Evolutionary conservation across 2,797 vertebrate species (phyloP), one percentile per base, ranked within the genome.

Genomic region (Micrastur ruficollis): DNA sequence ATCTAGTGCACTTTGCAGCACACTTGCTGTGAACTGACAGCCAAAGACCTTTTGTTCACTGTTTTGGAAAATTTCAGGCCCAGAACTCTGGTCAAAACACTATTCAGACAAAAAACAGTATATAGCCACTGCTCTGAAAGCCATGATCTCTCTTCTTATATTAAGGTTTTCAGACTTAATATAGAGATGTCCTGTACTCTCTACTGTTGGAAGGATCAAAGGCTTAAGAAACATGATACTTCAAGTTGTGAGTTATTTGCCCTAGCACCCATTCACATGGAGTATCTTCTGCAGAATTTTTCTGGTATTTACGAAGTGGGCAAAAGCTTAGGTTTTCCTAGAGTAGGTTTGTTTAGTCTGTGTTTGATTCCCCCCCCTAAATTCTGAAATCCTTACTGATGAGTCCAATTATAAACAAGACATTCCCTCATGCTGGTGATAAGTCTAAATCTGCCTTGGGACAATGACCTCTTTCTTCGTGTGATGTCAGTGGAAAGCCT

Each of bases 21-120:
- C 3, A 2, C 74, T 95, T 94, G 42, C 90, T 94, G 68, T 92
- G 92, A 92, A 23, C 72, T 95, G 89, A 78, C 52, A 93, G 78
- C 23, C 31, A 52, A 72, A 86, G 72, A 75, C 53, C 65, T 94
- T 94, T 96, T 94, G 56, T 95, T 93, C 81, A 17, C 23, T 18
- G 34, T 89, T 91, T 87, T 36, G 47, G 49, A 93, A 87, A 91
- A 68, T 86, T 86, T 95, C 53, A 88, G 72, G 25, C 34, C 50
- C 42, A 74, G 79, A 89, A 62, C 23, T 81, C 34, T 56, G 29
- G 34, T 67, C 49, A 81, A 86, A 90, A 70, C 31, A 34, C 29
- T 84, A 3, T 85, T 90, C 68, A 78, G 62, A 79, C n/a, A 59
- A 74, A 95, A 86, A 66, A 3, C 0, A 3, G 2, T 67, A 7